Base-by-base conservation (phyloP, 2,888 invertebrate genomes). In the Acanthococcus lagerstroemiae region DNA sequence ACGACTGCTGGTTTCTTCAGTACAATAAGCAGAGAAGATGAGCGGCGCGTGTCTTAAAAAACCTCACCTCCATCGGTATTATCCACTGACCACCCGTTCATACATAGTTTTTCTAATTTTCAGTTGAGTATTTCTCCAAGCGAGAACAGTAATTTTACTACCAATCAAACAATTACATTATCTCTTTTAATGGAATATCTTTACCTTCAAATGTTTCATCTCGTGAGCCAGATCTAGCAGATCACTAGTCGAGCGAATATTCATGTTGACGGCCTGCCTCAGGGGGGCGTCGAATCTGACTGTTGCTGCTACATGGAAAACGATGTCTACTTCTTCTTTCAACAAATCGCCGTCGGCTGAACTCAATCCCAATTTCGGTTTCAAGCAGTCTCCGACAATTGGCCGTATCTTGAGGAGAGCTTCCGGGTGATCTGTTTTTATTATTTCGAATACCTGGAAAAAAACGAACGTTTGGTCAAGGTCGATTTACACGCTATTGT, bases 281-380 rank as follows among this genome's bases (percentile, higher is more conserved):
- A 72, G 61, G 25, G 67, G 69, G 37, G 70, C 70, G 48, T 71
- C 69, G 67, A 72, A 72, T 30, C 69, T 63, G 4, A 72, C 68
- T 1, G 70, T 70, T 19, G 72, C 72, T 4, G 72, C 72, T 15
- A 66, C 67, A 37, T 72, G 72, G 65, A 70, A 72, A 6, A 72
- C 55, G 48, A 72, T 66, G 44, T 71, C 56, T 17, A 71, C 69
- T 6, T 71, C 68, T 21, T 70, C 66, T 55, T 67, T 58, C 19
- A 71, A 57, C 15, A 60, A 65, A 21, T 68, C 65, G 22, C 48
- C 26, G 48, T 71, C 68, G 19, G 61, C 66, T 6, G 60, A 56
- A 22, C 66, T 68, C 15, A 72, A 55, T 6, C 72, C 72, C 50
- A 72, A 69, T 25, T 65, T 58, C 15, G 69, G 68, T 58, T 69